Evolutionary conservation across 2,113 vertebrate species (phyloP).

Genomic region (Nansenia antarctica): DNA sequence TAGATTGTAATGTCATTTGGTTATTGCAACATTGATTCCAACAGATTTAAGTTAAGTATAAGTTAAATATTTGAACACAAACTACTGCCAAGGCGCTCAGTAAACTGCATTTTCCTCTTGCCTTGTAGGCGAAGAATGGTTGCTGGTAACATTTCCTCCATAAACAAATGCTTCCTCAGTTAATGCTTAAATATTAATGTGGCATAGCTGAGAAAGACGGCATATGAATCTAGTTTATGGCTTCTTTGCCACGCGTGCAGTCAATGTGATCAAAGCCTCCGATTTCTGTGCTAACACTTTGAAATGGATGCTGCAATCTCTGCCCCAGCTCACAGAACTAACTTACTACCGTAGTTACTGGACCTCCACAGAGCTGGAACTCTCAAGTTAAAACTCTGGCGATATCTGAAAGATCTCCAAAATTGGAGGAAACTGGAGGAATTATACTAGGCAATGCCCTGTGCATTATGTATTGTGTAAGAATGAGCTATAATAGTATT

Average conservation of each 20-base stretch:
- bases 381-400: slow-evolving; percentile 8
- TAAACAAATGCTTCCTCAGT: slow-evolving; percentile 28
- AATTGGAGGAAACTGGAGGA: slow-evolving; percentile 15
- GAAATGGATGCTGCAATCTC: slow-evolving; percentile 18
- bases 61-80: slow-evolving; percentile 2
- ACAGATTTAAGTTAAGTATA: background rate
- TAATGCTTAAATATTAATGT: slow-evolving; percentile 47
- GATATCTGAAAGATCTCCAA: slow-evolving; percentile 36
- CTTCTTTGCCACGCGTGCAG: slow-evolving; percentile 14
- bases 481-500: slow-evolving; percentile 9
- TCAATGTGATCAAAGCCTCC: slow-evolving; percentile 36
- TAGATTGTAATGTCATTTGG: background rate
- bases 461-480: slow-evolving; percentile 15
- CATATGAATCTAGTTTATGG: slow-evolving; percentile 35
- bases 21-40: background rate
- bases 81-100: background rate
- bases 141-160: slow-evolving; percentile 5
- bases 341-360: no score
- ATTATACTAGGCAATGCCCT: background rate
- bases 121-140: background rate
- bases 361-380: background rate
- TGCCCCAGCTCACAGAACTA: background rate
- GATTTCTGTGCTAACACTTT: slow-evolving; percentile 22
- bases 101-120: slow-evolving; percentile 3
- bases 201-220: slow-evolving; percentile 9